Evolutionary conservation across 2,797 vertebrate genomes (phyloP).

Genomic region (Thalassophryne amazonica): DNA sequence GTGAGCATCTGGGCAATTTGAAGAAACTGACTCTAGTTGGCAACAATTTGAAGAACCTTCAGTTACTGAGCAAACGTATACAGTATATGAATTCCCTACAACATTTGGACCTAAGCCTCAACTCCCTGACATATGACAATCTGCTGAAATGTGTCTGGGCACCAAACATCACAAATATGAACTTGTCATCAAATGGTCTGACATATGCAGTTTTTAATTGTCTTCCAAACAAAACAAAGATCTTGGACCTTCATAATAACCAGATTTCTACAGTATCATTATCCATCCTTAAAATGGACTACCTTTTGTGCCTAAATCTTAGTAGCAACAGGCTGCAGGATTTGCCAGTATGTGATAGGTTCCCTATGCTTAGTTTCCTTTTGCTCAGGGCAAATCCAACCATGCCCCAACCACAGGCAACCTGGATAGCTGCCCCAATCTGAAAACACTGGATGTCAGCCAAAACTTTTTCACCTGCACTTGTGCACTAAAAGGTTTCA

Average conservation of each 20-base stretch:
- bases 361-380: constrained; percentile 71
- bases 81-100: constrained; percentile 76
- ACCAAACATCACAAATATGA: constrained; percentile 71
- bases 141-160: constrained; percentile 73
- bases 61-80: constrained; percentile 73
- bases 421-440: constrained; percentile 73
- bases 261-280: constrained; percentile 73
- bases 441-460: constrained; percentile 74
- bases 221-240: constrained; percentile 68
- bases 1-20: constrained; percentile 70
- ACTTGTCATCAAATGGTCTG: constrained; percentile 81
- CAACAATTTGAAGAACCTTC: constrained; percentile 81
- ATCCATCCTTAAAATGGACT: constrained; percentile 47
- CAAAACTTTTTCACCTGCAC: constrained; percentile 75
- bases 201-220: constrained; percentile 80
- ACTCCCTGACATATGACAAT: constrained; percentile 71
- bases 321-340: constrained; percentile 80
- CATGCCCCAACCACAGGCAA: constrained; percentile 68
- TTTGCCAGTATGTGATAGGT: constrained; percentile 76
- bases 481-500: constrained; percentile 63
- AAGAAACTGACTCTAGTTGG: constrained; percentile 71
- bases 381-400: constrained; percentile 76
- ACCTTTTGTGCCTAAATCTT: constrained; percentile 80
- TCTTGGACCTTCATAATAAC: constrained; percentile 81
- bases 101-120: constrained; percentile 81